phyloP scores from a whole-genome alignment of 1,140 invertebrate species.

The Hyposmocoma kahamanoa region DNA sequence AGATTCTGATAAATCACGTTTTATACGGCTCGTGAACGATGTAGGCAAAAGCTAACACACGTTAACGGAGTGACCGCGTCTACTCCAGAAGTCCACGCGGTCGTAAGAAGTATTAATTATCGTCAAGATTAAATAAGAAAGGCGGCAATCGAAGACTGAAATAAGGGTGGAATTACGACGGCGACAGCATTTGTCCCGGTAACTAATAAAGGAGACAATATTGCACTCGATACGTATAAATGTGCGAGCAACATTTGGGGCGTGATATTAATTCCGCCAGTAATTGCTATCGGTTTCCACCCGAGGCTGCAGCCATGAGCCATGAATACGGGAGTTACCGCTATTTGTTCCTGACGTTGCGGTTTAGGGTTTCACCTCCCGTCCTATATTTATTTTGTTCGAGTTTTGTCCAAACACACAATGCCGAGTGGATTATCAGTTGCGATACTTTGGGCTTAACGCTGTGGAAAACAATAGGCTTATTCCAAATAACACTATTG shows the following conservation, averaged over 20 bases:
- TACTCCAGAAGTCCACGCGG: constrained; percentile 15
- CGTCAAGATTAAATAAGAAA: constrained; percentile 67
- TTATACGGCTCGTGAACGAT: background rate
- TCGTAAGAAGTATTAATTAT: constrained; percentile 63
- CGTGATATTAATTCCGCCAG: constrained; percentile 71
- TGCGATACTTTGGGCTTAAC: constrained; percentile 40
- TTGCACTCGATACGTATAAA: constrained; percentile 73
- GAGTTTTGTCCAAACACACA: constrained; percentile 59
- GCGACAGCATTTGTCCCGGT: constrained; percentile 64
- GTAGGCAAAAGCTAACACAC: background rate
- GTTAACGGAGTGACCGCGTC: constrained; percentile 13
- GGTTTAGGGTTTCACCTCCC: constrained; percentile 68
- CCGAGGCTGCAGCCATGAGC: constrained; percentile 64
- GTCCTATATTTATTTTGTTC: constrained; percentile 69
- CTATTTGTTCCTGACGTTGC: constrained; percentile 71
- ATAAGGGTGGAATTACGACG: constrained; percentile 64
- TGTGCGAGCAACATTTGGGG: constrained; percentile 70
- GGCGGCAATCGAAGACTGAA: constrained; percentile 57
- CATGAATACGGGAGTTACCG: constrained; percentile 72
- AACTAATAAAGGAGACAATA: constrained; percentile 73
- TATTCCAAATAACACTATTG: constrained; percentile 40
- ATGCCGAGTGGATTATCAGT: constrained; percentile 57
- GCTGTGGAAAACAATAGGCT: constrained; percentile 35
- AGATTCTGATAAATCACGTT: constrained; percentile 1
- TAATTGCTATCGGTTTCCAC: constrained; percentile 71